Base-by-base conservation (phyloP, 2,797 vertebrate genomes). In the Valencia hispanica region DNA sequence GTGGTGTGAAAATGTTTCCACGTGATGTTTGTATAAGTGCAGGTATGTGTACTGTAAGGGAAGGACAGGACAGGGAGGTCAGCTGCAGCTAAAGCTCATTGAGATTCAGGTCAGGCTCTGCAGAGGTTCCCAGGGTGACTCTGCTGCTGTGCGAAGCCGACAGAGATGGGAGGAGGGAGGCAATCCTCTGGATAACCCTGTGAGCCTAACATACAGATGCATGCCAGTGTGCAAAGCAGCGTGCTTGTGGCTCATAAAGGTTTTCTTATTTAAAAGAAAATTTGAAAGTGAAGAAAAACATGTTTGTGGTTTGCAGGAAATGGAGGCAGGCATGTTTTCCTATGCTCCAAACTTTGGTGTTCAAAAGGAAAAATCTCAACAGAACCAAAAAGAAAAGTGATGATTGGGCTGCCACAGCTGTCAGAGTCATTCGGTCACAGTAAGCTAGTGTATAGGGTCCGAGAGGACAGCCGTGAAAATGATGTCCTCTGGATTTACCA, bases 51-150 rank as follows among this genome's bases (percentile, higher is more conserved):
- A 80, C 74, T 78, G 86, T 76, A 73, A 88, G 36, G 59, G 73
- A 80, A 87, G 73, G 68, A 68, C 47, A 91, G 86, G 83, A 84
- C 90, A 79, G 84, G 70, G 84, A 83, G 91, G 91, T 92, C 91
- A 91, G 83, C 53, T 71, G 87, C 81, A 88, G 81, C 82, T 78
- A 68, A 59, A 87, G 77, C 89, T 93, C 88, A 94, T 94, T 93
- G 87, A 91, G 88, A 95, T 95, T 93, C 94, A 89, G 91, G 85
- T 91, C 90, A 88, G 61, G 90, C 75, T 72, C 89, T 32, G 78
- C 87, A 86, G 88, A 92, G 86, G 83, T 89, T 93, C 92, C 90
- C 91, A 91, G 93, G 91, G 93, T 93, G 91, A 93, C 89, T 93
- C 84, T 34, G 82, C 87, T 88, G 89, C 81, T 88, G 84, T 74